Conservation (phyloP, 2,797 vertebrate species). For the Thaleichthys pacificus region DNA sequence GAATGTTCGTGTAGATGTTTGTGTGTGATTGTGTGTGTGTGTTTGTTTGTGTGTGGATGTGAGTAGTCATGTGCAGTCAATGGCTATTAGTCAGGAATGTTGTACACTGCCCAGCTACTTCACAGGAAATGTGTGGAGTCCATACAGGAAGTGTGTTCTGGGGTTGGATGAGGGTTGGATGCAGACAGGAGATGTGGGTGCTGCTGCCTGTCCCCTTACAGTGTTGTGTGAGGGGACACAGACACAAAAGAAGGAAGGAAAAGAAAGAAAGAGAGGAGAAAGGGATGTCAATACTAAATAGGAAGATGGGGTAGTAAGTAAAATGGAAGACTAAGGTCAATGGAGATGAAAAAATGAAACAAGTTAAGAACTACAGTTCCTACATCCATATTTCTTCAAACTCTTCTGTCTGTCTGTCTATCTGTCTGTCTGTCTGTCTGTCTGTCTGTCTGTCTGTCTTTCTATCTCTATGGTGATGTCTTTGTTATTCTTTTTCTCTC, state of each 20-base stretch:
- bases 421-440: neutral
- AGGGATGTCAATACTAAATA: neutral
- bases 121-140: conserved; percentile 73
- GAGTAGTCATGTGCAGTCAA: conserved; percentile 31
- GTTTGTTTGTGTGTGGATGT: neutral
- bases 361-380: neutral
- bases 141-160: conserved; percentile 71
- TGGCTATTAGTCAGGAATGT: conserved; percentile 22
- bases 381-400: neutral
- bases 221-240: neutral
- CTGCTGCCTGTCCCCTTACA: neutral
- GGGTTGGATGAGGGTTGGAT: conserved; percentile 35
- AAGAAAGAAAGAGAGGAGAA: neutral
- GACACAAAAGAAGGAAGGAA: neutral
- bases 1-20: conserved; percentile 6
- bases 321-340: neutral
- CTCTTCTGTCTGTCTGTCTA: neutral
- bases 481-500: neutral
- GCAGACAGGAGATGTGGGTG: neutral
- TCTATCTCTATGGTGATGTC: neutral
- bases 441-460: neutral
- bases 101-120: conserved; percentile 38
- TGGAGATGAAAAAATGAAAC: neutral
- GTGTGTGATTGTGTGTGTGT: conserved; percentile 7
- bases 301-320: neutral